Percentiles rank a stretch among this genome's conserved stretches.
Evolutionary conservation across 2,797 vertebrate genomes (phyloP).

Genomic region (Halcyon leucocephala): DNA sequence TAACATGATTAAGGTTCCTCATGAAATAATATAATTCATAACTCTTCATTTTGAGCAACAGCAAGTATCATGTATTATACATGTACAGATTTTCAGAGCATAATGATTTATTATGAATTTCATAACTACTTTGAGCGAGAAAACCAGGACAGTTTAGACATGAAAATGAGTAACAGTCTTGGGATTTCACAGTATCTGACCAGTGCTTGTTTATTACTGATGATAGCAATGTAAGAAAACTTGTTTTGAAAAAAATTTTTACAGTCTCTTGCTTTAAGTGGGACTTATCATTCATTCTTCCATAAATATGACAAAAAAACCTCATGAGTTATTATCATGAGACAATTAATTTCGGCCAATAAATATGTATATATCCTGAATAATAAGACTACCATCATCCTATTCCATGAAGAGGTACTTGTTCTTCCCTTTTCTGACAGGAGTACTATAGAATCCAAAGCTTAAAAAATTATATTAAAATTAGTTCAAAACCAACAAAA

Average conservation of each 20-base stretch:
- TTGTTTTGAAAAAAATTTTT: neutral
- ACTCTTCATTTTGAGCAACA: neutral
- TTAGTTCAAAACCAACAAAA: no score
- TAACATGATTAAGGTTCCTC: neutral
- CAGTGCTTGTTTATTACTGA: neutral
- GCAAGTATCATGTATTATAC: neutral
- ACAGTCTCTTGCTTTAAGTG: neutral
- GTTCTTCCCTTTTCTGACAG: neutral
- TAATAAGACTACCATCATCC: slow-evolving; percentile 31
- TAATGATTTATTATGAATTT: neutral
- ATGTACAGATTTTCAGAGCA: neutral
- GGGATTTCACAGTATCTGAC: neutral
- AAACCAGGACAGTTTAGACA: neutral
- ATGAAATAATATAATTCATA: neutral
- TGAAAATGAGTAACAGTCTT: neutral
- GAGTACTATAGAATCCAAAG: neutral
- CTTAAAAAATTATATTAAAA: neutral
- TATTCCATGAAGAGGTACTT: neutral
- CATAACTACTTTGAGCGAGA: neutral
- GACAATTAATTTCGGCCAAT: slow-evolving; percentile 19
- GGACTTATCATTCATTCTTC: neutral
- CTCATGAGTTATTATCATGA: neutral
- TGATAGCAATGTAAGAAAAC: neutral
- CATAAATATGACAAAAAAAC: neutral
- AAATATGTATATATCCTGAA: slow-evolving; percentile 37